Conservation (phyloP, 1,140 invertebrate species). For the Plutomurus gul region DNA sequence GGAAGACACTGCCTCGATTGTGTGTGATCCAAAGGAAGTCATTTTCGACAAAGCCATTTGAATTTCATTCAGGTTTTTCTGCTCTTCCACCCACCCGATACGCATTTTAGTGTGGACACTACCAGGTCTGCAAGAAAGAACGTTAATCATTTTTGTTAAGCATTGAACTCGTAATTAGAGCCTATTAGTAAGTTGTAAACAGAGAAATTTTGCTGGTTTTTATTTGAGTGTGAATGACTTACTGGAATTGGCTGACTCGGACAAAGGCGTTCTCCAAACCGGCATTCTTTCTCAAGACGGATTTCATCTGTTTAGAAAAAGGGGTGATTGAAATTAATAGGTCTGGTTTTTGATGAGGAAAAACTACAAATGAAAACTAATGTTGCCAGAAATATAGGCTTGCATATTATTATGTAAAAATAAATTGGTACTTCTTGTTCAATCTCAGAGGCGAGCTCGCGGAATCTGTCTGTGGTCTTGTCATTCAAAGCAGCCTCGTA, state of each 20-base stretch:
- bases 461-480: conserved; percentile 66
- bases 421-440: conserved; percentile 62
- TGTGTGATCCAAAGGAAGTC: conserved; percentile 26
- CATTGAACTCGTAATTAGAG: not conserved
- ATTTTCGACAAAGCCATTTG: conserved; percentile 34
- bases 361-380: too few relatives aligned
- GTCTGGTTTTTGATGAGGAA: too few relatives aligned
- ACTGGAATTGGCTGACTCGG: conserved; percentile 44
- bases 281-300: conserved; percentile 31
- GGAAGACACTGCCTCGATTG: conserved; percentile 21
- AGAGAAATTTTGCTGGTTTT: too few relatives aligned
- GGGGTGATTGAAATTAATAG: not conserved
- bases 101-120: conserved; percentile 65
- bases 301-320: conserved; percentile 9
- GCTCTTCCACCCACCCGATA: conserved; percentile 63
- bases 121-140: conserved; percentile 62
- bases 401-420: too few relatives aligned
- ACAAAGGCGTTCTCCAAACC: conserved; percentile 16
- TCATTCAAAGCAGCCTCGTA: conserved; percentile 65
- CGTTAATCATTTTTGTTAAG: not conserved
- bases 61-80: conserved; percentile 31
- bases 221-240: not conserved
- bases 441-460: conserved; percentile 63
- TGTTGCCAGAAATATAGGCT: too few relatives aligned
- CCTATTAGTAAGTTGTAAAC: too few relatives aligned